A percentile compares a stretch with the other conserved stretches of the same genome.
These are phyloP conservation scores for Ylistrum balloti DNA, from an alignment of 1,140 invertebrate species.

Conservation along the genomic window DNA sequence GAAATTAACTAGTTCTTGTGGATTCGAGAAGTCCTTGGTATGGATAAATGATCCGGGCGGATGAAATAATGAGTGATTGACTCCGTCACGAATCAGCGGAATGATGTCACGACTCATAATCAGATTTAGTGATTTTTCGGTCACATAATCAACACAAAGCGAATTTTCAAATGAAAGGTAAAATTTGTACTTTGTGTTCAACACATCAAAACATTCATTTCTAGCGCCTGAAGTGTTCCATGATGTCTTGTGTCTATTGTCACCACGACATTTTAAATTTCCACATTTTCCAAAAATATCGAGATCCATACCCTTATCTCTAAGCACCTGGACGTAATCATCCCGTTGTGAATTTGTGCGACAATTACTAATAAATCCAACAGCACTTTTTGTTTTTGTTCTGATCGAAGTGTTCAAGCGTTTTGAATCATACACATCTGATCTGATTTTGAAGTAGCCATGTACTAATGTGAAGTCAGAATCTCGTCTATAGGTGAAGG, in stretches of 20 bases:
- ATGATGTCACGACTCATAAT: background rate
- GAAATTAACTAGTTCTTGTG: background rate
- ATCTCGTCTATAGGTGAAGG: background rate
- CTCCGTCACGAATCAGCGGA: background rate
- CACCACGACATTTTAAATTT: background rate
- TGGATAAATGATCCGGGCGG: background rate
- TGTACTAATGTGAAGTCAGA: background rate
- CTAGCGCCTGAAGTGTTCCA: background rate
- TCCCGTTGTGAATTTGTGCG: background rate
- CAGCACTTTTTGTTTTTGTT: background rate
- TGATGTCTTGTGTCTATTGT: constrained; percentile 32
- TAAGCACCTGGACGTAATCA: background rate
- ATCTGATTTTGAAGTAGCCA: background rate
- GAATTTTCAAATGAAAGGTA: background rate
- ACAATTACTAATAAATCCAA: background rate
- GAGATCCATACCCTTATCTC: background rate
- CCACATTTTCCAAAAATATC: background rate
- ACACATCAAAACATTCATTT: background rate
- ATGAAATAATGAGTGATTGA: background rate
- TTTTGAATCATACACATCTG: background rate
- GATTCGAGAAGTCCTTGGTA: background rate
- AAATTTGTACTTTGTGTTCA: background rate
- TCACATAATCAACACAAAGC: background rate
- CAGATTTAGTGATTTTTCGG: background rate
- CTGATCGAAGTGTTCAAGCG: background rate